Percentiles rank a stretch among this genome's conserved stretches.
phyloP scores from a whole-genome alignment of 2,113 vertebrate genomes.

The Colistium nudipinnis region DNA sequence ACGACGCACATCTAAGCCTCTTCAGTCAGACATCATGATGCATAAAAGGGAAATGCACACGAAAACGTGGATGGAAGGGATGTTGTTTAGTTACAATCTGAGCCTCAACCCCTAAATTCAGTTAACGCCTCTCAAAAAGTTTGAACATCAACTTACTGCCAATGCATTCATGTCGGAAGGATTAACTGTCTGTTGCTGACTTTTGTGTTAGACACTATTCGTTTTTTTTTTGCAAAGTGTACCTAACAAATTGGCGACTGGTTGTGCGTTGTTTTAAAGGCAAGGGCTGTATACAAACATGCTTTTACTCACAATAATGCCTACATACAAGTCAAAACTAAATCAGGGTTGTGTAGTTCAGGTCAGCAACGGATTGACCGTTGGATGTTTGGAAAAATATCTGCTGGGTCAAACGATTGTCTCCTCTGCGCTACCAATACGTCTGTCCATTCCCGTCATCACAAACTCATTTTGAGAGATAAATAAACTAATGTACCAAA shows the following conservation, averaged over 20 bases:
- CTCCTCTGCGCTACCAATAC: constrained; percentile 6
- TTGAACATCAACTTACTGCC: background rate
- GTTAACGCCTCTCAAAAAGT: background rate
- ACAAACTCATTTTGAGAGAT: constrained; percentile 38
- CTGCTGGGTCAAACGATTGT: constrained; percentile 27
- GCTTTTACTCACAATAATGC: background rate
- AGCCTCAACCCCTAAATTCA: background rate
- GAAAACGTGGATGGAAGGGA: background rate
- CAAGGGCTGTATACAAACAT: constrained; percentile 4
- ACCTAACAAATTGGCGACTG: background rate
- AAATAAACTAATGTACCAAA: constrained; percentile 45
- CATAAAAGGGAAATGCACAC: background rate
- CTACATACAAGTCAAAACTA: constrained; percentile 23
- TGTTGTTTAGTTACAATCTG: background rate
- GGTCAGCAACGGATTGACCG: constrained; percentile 24
- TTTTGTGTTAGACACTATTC: no score
- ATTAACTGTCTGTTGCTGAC: background rate
- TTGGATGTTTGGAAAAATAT: constrained; percentile 23
- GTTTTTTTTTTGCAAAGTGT: background rate
- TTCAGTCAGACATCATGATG: no score
- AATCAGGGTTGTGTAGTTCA: constrained; percentile 28
- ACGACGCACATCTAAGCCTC: no score
- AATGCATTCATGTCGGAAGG: background rate
- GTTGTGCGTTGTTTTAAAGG: background rate
- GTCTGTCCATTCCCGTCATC: constrained; percentile 23